Percentiles rank a stretch among this genome's conserved stretches.
Conservation (phyloP, 2,888 invertebrate genomes). For the Cataglyphis rosenhaueri region DNA sequence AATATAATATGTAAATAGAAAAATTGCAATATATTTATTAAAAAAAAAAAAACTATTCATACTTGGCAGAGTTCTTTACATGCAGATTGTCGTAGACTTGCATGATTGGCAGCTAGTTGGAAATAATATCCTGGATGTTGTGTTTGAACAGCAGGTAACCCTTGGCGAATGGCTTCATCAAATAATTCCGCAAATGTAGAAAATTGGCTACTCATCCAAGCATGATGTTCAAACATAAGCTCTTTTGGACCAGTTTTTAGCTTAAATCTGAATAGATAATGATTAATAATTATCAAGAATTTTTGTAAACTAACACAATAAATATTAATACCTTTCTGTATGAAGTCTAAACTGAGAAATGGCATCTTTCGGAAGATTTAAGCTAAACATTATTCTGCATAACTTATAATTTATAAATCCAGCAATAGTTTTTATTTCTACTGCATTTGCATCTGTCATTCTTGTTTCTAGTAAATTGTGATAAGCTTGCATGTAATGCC, state of each 20-base stretch:
- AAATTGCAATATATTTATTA: conserved; percentile 7
- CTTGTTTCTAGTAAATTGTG: conserved; percentile 95
- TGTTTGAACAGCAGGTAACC: conserved; percentile 96
- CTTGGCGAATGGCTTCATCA: conserved; percentile 97
- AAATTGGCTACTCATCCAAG: conserved; percentile 98
- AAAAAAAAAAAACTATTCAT: conserved; percentile 59
- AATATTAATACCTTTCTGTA: conserved; percentile 89
- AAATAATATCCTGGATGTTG: conserved; percentile 99
- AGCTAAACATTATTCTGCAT: conserved; percentile 95
- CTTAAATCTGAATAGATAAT: conserved; percentile 88
- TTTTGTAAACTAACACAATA: neutral
- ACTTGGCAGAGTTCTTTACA: conserved; percentile 91
- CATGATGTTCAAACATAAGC: conserved; percentile 96
- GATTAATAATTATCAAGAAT: conserved; percentile 21
- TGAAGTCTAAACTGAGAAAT: conserved; percentile 97
- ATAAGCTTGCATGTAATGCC: conserved; percentile 95
- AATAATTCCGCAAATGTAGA: conserved; percentile 97
- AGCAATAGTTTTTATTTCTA: conserved; percentile 97
- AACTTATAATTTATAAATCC: conserved; percentile 98
- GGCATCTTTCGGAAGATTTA: conserved; percentile 96
- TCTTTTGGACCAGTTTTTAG: conserved; percentile 93
- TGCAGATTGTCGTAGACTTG: conserved; percentile 91
- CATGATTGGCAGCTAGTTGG: conserved; percentile 96
- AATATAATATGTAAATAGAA: conserved; percentile 25
- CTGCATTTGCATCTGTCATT: conserved; percentile 94